Conservation (phyloP, 1,140 invertebrate species). For the Drosophila nasuta region DNA sequence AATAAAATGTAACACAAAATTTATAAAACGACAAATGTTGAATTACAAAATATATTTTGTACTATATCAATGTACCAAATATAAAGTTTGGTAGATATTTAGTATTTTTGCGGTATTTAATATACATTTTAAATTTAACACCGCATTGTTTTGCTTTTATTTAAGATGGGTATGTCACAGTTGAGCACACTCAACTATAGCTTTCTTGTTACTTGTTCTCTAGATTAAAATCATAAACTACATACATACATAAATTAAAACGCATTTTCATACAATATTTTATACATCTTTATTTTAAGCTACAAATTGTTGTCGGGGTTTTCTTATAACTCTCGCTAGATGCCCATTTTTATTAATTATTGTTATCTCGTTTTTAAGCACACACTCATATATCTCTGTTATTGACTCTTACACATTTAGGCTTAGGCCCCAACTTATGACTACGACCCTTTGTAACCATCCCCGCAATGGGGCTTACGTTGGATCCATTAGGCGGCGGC, state of each 20-base stretch:
- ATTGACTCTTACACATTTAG: slow-evolving; percentile 75
- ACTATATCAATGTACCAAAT: too few species aligned
- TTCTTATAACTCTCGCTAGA: background rate
- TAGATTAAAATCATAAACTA: background rate
- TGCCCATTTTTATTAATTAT: slow-evolving; percentile 1
- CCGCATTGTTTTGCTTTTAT: too few species aligned
- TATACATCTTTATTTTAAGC: slow-evolving; percentile 3
- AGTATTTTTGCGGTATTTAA: too few species aligned
- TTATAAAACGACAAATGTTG: too few species aligned
- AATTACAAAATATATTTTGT: too few species aligned
- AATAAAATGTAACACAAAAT: too few species aligned
- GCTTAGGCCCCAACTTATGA: slow-evolving; percentile 60
- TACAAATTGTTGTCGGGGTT: slow-evolving; percentile 1
- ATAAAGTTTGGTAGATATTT: too few species aligned
- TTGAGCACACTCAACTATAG: too few species aligned
- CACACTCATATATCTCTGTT: background rate
- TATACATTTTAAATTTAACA: too few species aligned
- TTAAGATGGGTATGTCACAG: too few species aligned
- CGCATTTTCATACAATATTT: background rate
- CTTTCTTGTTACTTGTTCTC: too few species aligned
- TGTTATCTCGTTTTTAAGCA: background rate
- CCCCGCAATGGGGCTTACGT: slow-evolving; percentile 1
- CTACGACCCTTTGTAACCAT: slow-evolving; percentile 27
- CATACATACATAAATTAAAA: background rate
- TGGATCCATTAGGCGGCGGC: slow-evolving; percentile 24